Evolutionary conservation across 1,140 invertebrate genomes (phyloP).

Genomic region (Bombus waltoni): DNA sequence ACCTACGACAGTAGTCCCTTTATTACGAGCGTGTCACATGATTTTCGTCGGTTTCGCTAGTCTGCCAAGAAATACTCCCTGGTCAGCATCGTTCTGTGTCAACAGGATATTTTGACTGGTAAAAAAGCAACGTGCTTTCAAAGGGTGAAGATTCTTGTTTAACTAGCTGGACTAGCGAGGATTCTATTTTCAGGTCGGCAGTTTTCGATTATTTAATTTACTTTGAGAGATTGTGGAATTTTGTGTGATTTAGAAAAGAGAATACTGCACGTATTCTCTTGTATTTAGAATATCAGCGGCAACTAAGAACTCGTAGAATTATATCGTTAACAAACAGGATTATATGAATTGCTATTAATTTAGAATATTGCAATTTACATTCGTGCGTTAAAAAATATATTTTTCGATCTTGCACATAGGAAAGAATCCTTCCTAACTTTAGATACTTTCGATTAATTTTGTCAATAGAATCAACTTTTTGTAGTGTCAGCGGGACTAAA

Average conservation of each 20-base stretch:
- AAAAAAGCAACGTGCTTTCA: neutral
- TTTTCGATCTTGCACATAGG: neutral
- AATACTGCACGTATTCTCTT: neutral
- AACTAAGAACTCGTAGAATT: neutral
- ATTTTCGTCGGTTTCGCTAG: neutral
- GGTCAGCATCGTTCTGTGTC: neutral
- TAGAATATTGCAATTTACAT: neutral
- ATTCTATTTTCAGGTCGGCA: neutral
- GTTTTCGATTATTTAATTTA: neutral
- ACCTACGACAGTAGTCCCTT: conserved; percentile 34
- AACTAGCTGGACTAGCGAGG: neutral
- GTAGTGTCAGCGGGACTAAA: neutral
- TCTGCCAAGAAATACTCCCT: neutral
- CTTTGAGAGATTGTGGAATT: neutral
- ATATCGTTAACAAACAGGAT: neutral
- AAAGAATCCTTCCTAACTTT: no score
- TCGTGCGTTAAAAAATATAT: neutral
- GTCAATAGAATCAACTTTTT: neutral
- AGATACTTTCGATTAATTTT: neutral
- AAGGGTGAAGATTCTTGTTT: neutral
- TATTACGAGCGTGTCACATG: neutral
- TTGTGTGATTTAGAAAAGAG: no score
- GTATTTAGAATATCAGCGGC: no score
- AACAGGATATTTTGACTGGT: neutral
- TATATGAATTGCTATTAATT: neutral